These are phyloP conservation scores for Sceliomorpha sp. DNA, from an alignment of 2,888 invertebrate genomes.

Conservation along the genomic window DNA sequence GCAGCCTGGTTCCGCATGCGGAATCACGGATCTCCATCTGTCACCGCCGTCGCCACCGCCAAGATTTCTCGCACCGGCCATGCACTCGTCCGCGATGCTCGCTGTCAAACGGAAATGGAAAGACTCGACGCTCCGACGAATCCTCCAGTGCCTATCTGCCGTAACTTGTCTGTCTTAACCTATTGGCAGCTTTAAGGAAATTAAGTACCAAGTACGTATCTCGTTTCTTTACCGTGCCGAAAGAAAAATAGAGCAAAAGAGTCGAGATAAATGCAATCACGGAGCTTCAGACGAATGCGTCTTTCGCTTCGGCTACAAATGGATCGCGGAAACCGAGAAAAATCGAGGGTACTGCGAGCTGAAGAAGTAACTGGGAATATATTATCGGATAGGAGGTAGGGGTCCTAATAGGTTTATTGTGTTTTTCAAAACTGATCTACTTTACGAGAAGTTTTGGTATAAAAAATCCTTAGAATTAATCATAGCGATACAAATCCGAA, in stretches of 20 bases:
- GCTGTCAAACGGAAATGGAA: conserved; percentile 55
- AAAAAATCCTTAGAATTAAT: too few relatives aligned
- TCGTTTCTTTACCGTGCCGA: conserved; percentile 23
- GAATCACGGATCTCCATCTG: conserved; percentile 78
- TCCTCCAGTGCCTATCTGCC: conserved; percentile 22
- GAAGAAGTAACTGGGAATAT: too few relatives aligned
- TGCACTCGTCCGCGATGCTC: conserved; percentile 41
- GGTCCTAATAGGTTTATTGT: too few relatives aligned
- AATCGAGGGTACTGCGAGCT: too few relatives aligned
- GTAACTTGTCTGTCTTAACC: conserved; percentile 43
- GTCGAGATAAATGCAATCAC: neutral
- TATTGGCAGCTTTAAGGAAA: conserved; percentile 36
- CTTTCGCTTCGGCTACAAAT: too few relatives aligned
- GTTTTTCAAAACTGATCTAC: too few relatives aligned
- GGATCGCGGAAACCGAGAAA: too few relatives aligned
- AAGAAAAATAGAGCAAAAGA: conserved; percentile 7
- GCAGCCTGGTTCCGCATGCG: conserved; percentile 57
- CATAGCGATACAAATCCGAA: too few relatives aligned
- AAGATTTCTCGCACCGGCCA: conserved; percentile 58
- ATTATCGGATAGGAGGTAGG: too few relatives aligned
- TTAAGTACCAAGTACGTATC: conserved; percentile 23
- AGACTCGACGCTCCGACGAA: conserved; percentile 28
- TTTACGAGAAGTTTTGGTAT: too few relatives aligned
- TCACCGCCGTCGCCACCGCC: conserved; percentile 60
- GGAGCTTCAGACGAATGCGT: too few relatives aligned